Percentiles rank a stretch among this genome's conserved stretches.
Evolutionary conservation across 30 jellyfish, hydroid and myxozoan species (phyloP).

Genomic region (Hydractinia echinata): DNA sequence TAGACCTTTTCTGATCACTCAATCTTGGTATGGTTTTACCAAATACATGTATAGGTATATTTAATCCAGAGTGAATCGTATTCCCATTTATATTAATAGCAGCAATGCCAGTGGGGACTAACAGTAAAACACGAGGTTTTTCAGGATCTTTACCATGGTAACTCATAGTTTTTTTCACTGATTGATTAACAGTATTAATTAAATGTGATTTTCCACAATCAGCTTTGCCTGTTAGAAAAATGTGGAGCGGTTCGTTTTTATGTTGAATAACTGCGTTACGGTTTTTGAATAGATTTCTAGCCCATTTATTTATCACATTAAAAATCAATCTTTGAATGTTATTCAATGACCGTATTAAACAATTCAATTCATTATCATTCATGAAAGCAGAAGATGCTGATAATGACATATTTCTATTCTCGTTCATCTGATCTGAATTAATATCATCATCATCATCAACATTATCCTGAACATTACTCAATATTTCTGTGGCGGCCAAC

Average conservation of each 20-base stretch:
- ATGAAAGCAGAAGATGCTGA: neutral
- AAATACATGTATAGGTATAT: neutral
- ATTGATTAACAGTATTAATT: constrained; percentile 14
- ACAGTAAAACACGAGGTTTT: constrained; percentile 12
- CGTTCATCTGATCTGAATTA: neutral
- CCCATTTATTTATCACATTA: neutral
- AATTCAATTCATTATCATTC: constrained; percentile 5
- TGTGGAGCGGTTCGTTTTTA: constrained; percentile 14
- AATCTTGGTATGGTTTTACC: neutral
- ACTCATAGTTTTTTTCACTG: constrained; percentile 1
- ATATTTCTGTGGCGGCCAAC: neutral
- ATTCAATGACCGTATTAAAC: constrained; percentile 6
- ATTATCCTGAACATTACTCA: neutral
- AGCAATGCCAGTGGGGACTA: constrained; percentile 42
- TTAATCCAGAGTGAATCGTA: constrained; percentile 35
- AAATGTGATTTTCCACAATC: constrained; percentile 35
- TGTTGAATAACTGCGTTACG: constrained; percentile 14
- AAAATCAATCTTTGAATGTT: neutral
- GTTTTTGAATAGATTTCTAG: constrained; percentile 4
- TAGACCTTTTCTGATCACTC: neutral
- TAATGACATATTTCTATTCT: neutral
- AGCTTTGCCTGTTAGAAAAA: constrained; percentile 28
- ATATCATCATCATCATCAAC: neutral
- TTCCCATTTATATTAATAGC: constrained; percentile 35
- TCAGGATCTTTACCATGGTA: constrained; percentile 11